These are phyloP conservation scores for Lepilemur ruficaudatus DNA, from an alignment of 2,797 vertebrate species.

Conservation along the genomic window DNA sequence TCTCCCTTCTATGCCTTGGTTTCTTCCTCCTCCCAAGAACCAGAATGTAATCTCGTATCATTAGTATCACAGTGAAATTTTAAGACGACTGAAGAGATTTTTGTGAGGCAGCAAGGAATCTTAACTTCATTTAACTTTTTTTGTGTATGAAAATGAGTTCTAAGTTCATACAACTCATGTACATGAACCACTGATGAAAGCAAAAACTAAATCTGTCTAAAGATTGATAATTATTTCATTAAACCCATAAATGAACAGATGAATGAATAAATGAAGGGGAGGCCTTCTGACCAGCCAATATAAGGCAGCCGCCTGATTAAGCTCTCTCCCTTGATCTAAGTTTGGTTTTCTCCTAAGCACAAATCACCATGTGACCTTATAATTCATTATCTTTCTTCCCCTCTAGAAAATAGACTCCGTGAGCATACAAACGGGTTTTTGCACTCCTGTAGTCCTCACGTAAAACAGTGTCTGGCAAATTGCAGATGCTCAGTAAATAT, in stretches of 20 bases:
- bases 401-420: background rate
- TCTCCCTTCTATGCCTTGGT: background rate
- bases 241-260: background rate
- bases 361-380: background rate
- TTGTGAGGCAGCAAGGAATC: background rate
- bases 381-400: background rate
- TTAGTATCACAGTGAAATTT: background rate
- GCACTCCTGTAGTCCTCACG: background rate
- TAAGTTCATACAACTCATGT: background rate
- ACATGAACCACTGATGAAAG: background rate
- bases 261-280: background rate
- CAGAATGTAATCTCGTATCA: background rate
- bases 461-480: background rate
- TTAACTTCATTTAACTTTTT: slow-evolving; percentile 7
- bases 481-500: background rate
- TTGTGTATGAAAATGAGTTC: background rate
- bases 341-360: background rate
- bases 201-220: background rate
- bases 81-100: background rate
- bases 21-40: background rate
- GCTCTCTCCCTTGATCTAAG: background rate
- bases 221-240: background rate
- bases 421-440: background rate
- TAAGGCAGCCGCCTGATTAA: background rate
- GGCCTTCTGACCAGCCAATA: background rate